Conservation (phyloP, 2,888 invertebrate genomes). For the Sesia apiformis region DNA sequence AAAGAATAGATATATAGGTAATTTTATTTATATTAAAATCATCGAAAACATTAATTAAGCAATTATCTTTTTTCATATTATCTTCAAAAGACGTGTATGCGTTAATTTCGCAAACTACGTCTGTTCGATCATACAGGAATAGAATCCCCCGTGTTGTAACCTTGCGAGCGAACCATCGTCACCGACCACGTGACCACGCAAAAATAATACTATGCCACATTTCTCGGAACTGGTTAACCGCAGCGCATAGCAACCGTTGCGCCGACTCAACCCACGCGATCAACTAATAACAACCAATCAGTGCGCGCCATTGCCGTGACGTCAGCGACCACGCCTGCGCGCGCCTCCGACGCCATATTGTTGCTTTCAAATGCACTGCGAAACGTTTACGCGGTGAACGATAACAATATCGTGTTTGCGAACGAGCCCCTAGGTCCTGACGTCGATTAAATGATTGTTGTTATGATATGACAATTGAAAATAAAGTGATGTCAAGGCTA, state of each 20-base stretch:
- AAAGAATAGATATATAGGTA: too few species aligned
- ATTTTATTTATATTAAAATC: too few species aligned
- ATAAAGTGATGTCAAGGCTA: slow-evolving; percentile 30
- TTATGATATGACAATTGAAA: slow-evolving; percentile 18
- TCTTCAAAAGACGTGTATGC: too few species aligned
- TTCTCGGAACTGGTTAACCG: slow-evolving; percentile 47
- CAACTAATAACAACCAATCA: slow-evolving; percentile 45
- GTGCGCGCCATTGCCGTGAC: slow-evolving; percentile 41
- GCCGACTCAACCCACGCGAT: slow-evolving; percentile 62
- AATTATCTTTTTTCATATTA: too few species aligned
- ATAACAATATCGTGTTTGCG: slow-evolving; percentile 30
- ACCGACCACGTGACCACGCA: slow-evolving; percentile 21
- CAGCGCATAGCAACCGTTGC: slow-evolving; percentile 65
- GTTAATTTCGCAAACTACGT: too few species aligned
- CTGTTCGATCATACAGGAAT: slow-evolving; percentile 1
- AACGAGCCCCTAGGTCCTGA: slow-evolving; percentile 20
- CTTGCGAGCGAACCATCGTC: slow-evolving; percentile 11
- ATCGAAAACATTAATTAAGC: too few species aligned
- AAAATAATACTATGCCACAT: slow-evolving; percentile 36
- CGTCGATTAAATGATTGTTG: slow-evolving; percentile 9
- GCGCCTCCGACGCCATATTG: slow-evolving; percentile 63
- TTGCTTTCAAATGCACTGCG: slow-evolving; percentile 9
- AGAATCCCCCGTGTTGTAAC: slow-evolving; percentile 9
- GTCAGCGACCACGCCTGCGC: slow-evolving; percentile 72
- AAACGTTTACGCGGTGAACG: slow-evolving; percentile 21